These are phyloP conservation scores for Mesoclemmys tuberculata DNA, from an alignment of 2,113 vertebrate species.

Conservation along the genomic window DNA sequence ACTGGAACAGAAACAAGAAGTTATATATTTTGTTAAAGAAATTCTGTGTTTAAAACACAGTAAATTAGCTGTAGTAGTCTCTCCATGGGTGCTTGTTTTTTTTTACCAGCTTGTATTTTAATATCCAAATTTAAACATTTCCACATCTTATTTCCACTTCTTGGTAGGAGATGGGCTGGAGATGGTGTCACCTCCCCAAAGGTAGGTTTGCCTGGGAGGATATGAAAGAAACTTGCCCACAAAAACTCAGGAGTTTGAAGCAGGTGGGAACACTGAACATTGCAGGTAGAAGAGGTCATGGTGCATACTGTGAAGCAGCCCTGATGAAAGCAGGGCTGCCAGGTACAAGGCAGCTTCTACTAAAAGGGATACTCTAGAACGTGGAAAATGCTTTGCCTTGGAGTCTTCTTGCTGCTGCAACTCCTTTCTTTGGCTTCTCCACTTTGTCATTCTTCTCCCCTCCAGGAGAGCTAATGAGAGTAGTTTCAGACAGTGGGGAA, in stretches of 20 bases:
- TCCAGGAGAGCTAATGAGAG: neutral
- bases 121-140: neutral
- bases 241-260: neutral
- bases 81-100: neutral
- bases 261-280: neutral
- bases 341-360: neutral
- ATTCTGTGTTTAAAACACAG: neutral
- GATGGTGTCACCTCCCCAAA: neutral
- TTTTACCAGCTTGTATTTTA: neutral
- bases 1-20: neutral
- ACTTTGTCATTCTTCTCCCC: neutral
- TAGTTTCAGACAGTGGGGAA: neutral
- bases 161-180: neutral
- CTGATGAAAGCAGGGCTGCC: neutral
- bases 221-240: rapidly evolving
- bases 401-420: neutral
- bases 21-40: too few relatives aligned
- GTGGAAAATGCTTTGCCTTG: neutral
- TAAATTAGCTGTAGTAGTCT: neutral
- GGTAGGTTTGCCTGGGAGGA: neutral
- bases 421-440: neutral
- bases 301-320: too few relatives aligned
- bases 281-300: neutral
- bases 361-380: neutral
- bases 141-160: rapidly evolving